Conservation (phyloP, 30 jellyfish, hydroid and myxozoan species). For the Sanderia malayensis region DNA sequence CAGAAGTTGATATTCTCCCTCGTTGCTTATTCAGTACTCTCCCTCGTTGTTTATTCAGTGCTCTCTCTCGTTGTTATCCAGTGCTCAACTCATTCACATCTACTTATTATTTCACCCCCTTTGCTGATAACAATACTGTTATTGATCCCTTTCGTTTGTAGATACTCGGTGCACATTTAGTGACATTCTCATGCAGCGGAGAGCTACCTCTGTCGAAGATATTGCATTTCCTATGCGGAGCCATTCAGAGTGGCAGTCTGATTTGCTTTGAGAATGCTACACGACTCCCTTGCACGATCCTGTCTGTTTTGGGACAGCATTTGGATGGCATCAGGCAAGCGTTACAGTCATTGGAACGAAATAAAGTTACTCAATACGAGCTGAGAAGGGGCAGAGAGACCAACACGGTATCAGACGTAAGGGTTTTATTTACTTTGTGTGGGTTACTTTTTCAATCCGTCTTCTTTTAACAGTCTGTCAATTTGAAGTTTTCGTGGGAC, state of each 20-base stretch:
- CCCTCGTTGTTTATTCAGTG: too few relatives aligned
- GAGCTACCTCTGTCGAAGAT: conserved; percentile 22
- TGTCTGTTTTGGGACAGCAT: conserved; percentile 63
- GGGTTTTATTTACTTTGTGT: too few relatives aligned
- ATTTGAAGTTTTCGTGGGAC: too few relatives aligned
- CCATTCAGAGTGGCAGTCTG: conserved; percentile 51
- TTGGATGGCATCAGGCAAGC: conserved; percentile 58
- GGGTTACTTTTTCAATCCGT: too few relatives aligned
- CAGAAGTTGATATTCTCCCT: too few relatives aligned
- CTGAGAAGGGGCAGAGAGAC: conserved; percentile 27
- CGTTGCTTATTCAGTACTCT: too few relatives aligned
- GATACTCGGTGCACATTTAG: conserved; percentile 50
- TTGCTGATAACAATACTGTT: too few relatives aligned
- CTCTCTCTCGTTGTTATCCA: too few relatives aligned
- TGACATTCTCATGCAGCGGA: conserved; percentile 40
- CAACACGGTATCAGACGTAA: not conserved
- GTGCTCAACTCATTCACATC: too few relatives aligned
- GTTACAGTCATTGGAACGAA: conserved; percentile 16
- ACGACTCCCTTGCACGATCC: conserved; percentile 6
- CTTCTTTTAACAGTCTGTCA: too few relatives aligned
- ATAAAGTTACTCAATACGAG: conserved; percentile 25
- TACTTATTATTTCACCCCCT: too few relatives aligned
- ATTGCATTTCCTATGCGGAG: conserved; percentile 56
- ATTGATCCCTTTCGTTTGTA: too few relatives aligned
- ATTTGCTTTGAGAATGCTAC: conserved; percentile 38